A percentile compares a stretch with the other conserved stretches of the same genome.
Conservation (phyloP, 2,888 invertebrate species). For the Amiota mariae region DNA sequence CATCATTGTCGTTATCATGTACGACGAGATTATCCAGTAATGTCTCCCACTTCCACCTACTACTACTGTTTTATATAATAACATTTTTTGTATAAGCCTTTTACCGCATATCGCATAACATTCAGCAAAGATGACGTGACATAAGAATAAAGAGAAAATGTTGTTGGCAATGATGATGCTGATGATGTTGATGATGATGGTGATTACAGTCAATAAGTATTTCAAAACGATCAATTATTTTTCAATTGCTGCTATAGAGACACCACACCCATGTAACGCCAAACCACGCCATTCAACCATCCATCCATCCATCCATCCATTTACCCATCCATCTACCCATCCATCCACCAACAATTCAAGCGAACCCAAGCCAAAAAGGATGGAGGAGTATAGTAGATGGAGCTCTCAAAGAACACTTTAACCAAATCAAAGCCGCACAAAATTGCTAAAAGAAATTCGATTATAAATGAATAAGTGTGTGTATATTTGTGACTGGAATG, state of each 20-base stretch:
- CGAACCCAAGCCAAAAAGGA: background rate
- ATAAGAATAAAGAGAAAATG: constrained; percentile 1
- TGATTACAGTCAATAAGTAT: constrained; percentile 60
- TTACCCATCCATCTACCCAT: background rate
- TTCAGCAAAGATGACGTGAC: background rate
- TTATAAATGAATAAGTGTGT: background rate
- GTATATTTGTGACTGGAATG: too few species aligned
- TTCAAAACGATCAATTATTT: constrained; percentile 63
- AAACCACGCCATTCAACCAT: background rate
- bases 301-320: background rate
- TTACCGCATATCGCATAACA: constrained; percentile 21
- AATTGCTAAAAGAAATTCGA: constrained; percentile 5
- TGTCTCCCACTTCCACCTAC: too few species aligned
- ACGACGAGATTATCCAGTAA: too few species aligned
- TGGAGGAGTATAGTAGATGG: background rate
- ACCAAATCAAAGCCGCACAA: constrained; percentile 22
- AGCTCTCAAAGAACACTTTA: background rate
- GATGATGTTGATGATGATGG: background rate
- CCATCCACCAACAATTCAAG: background rate
- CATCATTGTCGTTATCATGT: too few species aligned
- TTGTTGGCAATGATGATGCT: background rate
- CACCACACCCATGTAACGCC: background rate
- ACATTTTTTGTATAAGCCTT: background rate
- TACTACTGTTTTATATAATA: too few species aligned
- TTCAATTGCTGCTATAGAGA: constrained; percentile 54